Evolutionary conservation across 2,113 vertebrate genomes (phyloP), one percentile per base, ranked within the genome.

Genomic region (Pluvialis apricaria): DNA sequence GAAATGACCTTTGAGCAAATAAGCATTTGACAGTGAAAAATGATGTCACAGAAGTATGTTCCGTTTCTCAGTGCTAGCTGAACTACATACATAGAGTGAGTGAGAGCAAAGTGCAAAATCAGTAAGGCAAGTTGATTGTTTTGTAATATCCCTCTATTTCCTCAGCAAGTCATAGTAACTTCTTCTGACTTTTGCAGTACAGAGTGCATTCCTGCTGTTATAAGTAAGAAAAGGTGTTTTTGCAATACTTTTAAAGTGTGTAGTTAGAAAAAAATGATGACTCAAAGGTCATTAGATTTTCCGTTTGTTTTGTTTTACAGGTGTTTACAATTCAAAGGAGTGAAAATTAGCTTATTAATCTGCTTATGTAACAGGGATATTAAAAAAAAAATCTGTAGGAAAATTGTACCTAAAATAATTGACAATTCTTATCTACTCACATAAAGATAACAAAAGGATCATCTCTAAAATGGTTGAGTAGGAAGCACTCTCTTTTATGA

Each of bases 61-160:
- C 45, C 22, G 34, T 82, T 84, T 84, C 60, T 45, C 52, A 32
- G 12, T 70, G 32, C 64, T 88, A 31, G 68, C 34, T 95, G 82
- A 86, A 38, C 55, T 61, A 44, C 60, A 34, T 24, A 19, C 5
- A 17, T 2, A 18, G 51, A 51, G 40, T 9, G 16, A 51, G 40
- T 11, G 14, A 32, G 21, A 87, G 68, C 32, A 72, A 80, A 90
- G 71, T 80, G 54, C 62, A 94, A 97, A 96, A 96, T 96, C 93
- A 91, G 92, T 96, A 80, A 96, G 82, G 90, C 78, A 97, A 95
- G 91, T 34, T 88, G 94, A 95, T 95, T 97, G 85, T 96, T 96
- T 96, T 88, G 75, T 93, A 91, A 82, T 96, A 95, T 79, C 81
- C 88, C 61, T 95, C 81, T n/a, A 77, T 95, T 97, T 96, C 75